phyloP scores from a whole-genome alignment of 2,888 invertebrate genomes.

The Drosophila seclusa region DNA sequence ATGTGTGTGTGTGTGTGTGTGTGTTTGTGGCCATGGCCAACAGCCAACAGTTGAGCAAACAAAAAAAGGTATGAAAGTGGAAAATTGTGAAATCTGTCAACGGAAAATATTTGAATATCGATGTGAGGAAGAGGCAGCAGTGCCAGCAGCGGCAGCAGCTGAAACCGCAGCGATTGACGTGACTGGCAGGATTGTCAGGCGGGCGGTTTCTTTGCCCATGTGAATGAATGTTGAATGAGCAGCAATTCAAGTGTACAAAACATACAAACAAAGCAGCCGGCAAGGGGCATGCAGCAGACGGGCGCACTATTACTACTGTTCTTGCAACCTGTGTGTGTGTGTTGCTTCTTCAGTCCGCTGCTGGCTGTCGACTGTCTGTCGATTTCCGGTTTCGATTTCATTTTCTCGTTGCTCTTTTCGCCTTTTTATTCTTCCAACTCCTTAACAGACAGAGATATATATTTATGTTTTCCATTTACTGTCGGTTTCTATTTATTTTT shows the following conservation, averaged over 20 bases:
- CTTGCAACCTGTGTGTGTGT: slow-evolving; percentile 41
- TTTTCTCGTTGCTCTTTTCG: slow-evolving; percentile 39
- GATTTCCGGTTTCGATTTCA: slow-evolving; percentile 73
- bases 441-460: slow-evolving; percentile 16
- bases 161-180: slow-evolving; percentile 28
- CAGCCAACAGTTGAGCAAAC: slow-evolving; percentile 47
- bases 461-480: slow-evolving; percentile 4
- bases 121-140: slow-evolving; percentile 20
- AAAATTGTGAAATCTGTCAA: slow-evolving; percentile 78
- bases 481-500: slow-evolving; percentile 5
- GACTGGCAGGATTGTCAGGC: slow-evolving; percentile 30
- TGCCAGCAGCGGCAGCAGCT: not conserved
- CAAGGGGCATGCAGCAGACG: not conserved
- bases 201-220: slow-evolving; percentile 54
- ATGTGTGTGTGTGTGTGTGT: slow-evolving; percentile 8
- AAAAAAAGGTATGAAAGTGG: slow-evolving; percentile 76
- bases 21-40: slow-evolving; percentile 42
- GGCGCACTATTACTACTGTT: slow-evolving; percentile 18
- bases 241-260: slow-evolving; percentile 73
- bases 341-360: slow-evolving; percentile 15
- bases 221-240: slow-evolving; percentile 78
- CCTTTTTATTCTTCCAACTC: not conserved
- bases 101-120: slow-evolving; percentile 79
- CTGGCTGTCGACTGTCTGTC: slow-evolving; percentile 39
- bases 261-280: slow-evolving; percentile 54